Percentiles rank a stretch among this genome's conserved stretches.
phyloP scores from a whole-genome alignment of 2,113 vertebrate species.

The Dicrurus megarhynchus region DNA sequence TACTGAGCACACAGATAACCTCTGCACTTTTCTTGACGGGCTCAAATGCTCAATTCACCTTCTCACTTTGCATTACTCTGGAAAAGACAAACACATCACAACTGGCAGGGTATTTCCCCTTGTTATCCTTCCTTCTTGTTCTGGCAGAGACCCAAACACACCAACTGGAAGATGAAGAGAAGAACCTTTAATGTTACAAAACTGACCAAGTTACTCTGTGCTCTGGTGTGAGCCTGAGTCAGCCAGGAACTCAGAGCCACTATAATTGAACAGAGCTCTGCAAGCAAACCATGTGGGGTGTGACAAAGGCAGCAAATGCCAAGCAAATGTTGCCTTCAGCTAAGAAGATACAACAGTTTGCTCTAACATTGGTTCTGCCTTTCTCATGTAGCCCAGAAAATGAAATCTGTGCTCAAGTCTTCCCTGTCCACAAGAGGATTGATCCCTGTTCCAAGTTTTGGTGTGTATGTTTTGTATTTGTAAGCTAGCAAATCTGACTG shows the following conservation, averaged over 20 bases:
- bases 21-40: not conserved
- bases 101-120: not conserved
- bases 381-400: not conserved
- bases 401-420: not conserved
- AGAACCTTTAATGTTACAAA: not conserved
- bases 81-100: not conserved
- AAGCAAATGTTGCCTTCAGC: not conserved
- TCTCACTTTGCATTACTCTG: not conserved
- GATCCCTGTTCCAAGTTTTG: not conserved
- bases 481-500: not conserved
- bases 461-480: not conserved
- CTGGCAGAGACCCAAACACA: not conserved
- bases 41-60: not conserved
- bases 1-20: not conserved
- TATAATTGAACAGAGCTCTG: not conserved
- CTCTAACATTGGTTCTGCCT: not conserved
- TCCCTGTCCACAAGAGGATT: not conserved
- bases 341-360: not conserved
- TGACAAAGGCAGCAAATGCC: not conserved
- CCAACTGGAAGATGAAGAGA: not conserved
- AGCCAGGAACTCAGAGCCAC: not conserved
- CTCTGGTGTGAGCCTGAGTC: not conserved
- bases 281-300: not conserved
- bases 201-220: not conserved
- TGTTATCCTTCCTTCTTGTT: not conserved